Evolutionary conservation across 53 echinoderm and acorn worm genomes (phyloP), one percentile per base, ranked within the genome.

Genomic region (Arbacia lixula): DNA sequence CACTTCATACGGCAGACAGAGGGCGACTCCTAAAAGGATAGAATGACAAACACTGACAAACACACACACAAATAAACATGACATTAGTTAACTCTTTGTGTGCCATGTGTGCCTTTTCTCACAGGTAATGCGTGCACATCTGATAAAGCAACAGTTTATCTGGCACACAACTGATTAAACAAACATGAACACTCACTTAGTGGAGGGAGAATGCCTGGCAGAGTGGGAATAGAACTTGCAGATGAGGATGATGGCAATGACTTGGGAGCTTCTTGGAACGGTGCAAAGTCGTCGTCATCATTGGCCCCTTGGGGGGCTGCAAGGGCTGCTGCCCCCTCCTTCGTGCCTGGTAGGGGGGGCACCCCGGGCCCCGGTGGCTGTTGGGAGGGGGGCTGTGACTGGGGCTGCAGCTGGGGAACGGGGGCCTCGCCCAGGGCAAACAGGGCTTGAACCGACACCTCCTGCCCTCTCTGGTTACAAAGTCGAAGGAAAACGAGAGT

Each of bases 341-440:
- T n/a, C 8, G 36, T 36, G 27, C 41, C 25, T 39, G 51, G 51
- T 49, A 17, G 72, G 12, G 39, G 27, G 10, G 14, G 72, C 29
- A 46, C 14, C 9, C 9, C 5, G 42, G 72, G 30, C 6, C 32
- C 53, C 22, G 74, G 29, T 26, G 29, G 53, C 2, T 10, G 12
- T 28, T 25, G 43, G 38, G 60, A 26, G 64, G 30, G 6, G 33
- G 36, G 55, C 25, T 78, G 79, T 28, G 41, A 10, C 28, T 25
- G 25, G 0, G 38, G 87, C 34, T 71, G 79, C 32, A 96, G 60
- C 10, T 82, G 60, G 25, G 96, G 96, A 6, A 89, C 12, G n/a
- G 96, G 96, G 67, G 96, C 93, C 39, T 96, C 91, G 38, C 53
- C 51, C 30, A 91, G 61, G 60, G 71, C 71, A 51, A 63, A 85